Evolutionary conservation across 2,797 vertebrate genomes (phyloP).

Genomic region (Argentina silus): DNA sequence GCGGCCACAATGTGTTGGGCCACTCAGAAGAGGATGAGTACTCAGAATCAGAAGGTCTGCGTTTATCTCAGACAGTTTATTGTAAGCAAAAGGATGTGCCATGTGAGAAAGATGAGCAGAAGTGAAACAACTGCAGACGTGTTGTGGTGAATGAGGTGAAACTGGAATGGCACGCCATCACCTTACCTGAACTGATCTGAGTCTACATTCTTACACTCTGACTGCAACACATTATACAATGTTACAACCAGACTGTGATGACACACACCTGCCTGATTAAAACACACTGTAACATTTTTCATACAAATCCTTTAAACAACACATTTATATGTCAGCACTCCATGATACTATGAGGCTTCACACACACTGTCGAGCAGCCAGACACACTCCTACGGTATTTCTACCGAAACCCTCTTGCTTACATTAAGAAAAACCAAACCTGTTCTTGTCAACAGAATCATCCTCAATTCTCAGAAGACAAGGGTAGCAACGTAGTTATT

Average conservation of each 20-base stretch:
- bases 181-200: conserved; percentile 22
- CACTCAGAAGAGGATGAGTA: conserved; percentile 13
- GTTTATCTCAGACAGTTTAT: background rate
- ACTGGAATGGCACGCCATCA: conserved; percentile 34
- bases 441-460: background rate
- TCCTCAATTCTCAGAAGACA: background rate
- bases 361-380: background rate
- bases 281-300: background rate
- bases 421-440: background rate
- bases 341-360: background rate
- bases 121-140: conserved; percentile 53
- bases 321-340: background rate
- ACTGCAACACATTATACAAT: background rate
- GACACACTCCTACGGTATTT: background rate
- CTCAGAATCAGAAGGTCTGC: conserved; percentile 22
- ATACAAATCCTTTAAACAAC: background rate
- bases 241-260: background rate
- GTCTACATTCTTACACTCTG: background rate
- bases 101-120: conserved; percentile 56
- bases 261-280: background rate
- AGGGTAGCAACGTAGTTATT: background rate
- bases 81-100: conserved; percentile 54
- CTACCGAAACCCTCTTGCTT: background rate
- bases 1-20: conserved; percentile 21
- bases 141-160: conserved; percentile 42